These are phyloP conservation scores for Oryzias woworae DNA, from an alignment of 2,113 vertebrate species.

Conservation along the genomic window DNA sequence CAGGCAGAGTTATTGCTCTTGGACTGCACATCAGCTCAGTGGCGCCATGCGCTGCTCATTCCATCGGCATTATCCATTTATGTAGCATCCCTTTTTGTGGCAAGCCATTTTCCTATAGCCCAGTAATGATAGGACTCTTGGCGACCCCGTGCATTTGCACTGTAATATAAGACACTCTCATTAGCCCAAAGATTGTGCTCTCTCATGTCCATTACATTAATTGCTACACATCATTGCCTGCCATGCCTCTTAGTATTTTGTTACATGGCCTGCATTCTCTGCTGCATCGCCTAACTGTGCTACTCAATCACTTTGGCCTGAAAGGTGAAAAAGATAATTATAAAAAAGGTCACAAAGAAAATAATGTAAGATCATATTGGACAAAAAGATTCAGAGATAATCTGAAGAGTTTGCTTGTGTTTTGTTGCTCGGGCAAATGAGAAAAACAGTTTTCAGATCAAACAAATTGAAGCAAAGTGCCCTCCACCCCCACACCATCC, in stretches of 20 bases:
- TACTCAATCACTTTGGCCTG: slow-evolving; percentile 22
- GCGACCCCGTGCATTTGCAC: slow-evolving; percentile 68
- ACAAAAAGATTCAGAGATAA: slow-evolving; percentile 46
- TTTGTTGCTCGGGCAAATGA: slow-evolving; percentile 57
- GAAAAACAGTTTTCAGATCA: slow-evolving; percentile 65
- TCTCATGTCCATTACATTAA: slow-evolving; percentile 79
- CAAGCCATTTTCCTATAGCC: slow-evolving; percentile 62
- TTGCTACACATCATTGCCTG: slow-evolving; percentile 69
- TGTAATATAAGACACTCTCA: slow-evolving; percentile 73
- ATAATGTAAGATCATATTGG: slow-evolving; percentile 37
- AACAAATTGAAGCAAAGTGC: slow-evolving; percentile 75
- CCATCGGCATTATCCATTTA: slow-evolving; percentile 67
- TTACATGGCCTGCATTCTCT: slow-evolving; percentile 58
- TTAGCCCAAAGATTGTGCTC: slow-evolving; percentile 60
- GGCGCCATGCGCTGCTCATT: slow-evolving; percentile 66
- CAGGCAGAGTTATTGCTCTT: slow-evolving; percentile 68
- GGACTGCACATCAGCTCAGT: slow-evolving; percentile 60
- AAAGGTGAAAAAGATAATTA: slow-evolving; percentile 51
- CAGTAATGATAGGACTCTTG: slow-evolving; percentile 67
- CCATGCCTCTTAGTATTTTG: slow-evolving; percentile 58
- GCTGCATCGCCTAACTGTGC: slow-evolving; percentile 42
- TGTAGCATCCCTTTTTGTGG: slow-evolving; percentile 66
- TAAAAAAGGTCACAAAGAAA: slow-evolving; percentile 34
- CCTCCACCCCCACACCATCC: slow-evolving; percentile 66
- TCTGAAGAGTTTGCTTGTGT: slow-evolving; percentile 62